These are phyloP conservation scores for Drosophila elegans DNA, from an alignment of 1,140 invertebrate genomes.

Conservation along the genomic window DNA sequence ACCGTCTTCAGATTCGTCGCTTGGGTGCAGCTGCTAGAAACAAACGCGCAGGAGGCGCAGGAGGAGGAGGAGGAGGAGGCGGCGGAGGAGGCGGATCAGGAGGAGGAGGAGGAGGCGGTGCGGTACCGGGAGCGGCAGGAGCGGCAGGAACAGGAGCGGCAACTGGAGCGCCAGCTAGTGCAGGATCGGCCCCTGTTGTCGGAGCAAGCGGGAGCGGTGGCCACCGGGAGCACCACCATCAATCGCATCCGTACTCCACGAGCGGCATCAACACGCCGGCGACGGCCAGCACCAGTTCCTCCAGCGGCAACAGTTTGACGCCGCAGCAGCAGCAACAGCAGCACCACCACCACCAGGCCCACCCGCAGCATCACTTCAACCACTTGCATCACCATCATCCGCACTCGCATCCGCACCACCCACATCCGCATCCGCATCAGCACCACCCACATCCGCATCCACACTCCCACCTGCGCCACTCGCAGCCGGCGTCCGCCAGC, in stretches of 20 bases:
- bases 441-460: conserved; percentile 4
- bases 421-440: conserved; percentile 12
- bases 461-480: conserved; percentile 21
- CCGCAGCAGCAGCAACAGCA: conserved; percentile 72
- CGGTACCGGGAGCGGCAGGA: not conserved
- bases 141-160: conserved; percentile 8
- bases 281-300: conserved; percentile 75
- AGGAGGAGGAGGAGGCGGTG: conserved; percentile 2
- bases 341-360: conserved; percentile 31
- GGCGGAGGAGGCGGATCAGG: conserved; percentile 1
- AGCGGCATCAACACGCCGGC: conserved; percentile 73
- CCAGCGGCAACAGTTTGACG: conserved; percentile 74
- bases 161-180: not conserved
- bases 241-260: conserved; percentile 47
- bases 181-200: not conserved
- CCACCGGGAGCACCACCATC: conserved; percentile 11
- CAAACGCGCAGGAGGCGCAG: conserved; percentile 63
- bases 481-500: conserved; percentile 36
- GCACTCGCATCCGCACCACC: conserved; percentile 13
- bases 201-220: conserved; percentile 9
- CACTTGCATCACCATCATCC: conserved; percentile 28
- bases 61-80: conserved; percentile 12
- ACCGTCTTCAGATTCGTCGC: conserved; percentile 80
- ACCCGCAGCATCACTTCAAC: conserved; percentile 48
- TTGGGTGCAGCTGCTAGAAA: conserved; percentile 80